A percentile compares a stretch with the other conserved stretches of the same genome.
Evolutionary conservation across 2,113 vertebrate genomes (phyloP).

Genomic region (Lophura nycthemera): DNA sequence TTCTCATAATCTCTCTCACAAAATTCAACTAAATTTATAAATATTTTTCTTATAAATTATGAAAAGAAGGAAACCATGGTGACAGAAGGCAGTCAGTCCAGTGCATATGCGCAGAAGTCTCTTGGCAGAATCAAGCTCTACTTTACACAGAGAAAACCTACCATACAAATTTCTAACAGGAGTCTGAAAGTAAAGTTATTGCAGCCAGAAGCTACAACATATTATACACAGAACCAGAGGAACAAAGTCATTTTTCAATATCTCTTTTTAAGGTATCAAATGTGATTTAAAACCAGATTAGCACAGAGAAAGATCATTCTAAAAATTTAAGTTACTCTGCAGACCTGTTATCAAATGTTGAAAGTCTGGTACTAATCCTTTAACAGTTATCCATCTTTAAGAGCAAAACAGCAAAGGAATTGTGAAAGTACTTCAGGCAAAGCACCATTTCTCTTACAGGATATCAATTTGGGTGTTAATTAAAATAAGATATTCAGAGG

Average conservation of each 20-base stretch:
- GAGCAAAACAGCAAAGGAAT: neutral
- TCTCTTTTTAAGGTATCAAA: neutral
- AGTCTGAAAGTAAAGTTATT: neutral
- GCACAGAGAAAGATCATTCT: neutral
- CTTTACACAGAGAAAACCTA: neutral
- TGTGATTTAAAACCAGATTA: neutral
- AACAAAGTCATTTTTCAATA: neutral
- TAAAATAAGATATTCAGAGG: neutral
- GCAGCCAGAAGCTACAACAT: neutral
- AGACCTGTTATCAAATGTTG: neutral
- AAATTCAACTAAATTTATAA: neutral
- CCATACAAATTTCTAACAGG: neutral
- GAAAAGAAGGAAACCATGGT: neutral
- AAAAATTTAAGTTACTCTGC: neutral
- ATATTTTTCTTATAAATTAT: neutral
- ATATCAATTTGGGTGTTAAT: neutral
- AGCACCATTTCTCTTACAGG: neutral
- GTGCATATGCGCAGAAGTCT: neutral
- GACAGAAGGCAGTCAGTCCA: neutral
- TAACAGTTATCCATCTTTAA: neutral
- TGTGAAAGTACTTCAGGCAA: neutral
- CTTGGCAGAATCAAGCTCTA: neutral
- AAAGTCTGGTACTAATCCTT: neutral
- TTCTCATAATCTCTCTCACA: neutral
- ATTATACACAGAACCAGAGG: neutral